Evolutionary conservation across 2,113 vertebrate genomes (phyloP).

Genomic region (Sphyrna mokarran): DNA sequence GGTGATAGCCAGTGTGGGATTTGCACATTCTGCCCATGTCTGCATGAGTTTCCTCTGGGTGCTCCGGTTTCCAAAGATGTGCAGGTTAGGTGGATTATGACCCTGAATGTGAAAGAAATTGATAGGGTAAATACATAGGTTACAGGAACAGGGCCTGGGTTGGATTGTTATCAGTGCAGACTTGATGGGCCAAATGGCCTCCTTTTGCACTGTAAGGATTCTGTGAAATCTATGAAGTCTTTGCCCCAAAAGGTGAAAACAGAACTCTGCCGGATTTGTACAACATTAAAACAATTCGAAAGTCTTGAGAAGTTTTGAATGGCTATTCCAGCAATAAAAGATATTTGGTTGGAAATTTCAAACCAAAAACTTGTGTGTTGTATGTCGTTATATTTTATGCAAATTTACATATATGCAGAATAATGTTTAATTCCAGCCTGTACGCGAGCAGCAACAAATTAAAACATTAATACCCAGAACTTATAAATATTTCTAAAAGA

Average conservation of each 20-base stretch:
- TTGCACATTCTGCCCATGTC: too few relatives aligned
- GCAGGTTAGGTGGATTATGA: too few relatives aligned
- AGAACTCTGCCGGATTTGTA: background rate
- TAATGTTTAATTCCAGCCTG: background rate
- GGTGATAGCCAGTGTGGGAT: too few relatives aligned
- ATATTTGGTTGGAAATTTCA: background rate
- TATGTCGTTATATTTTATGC: background rate
- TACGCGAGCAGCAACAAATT: background rate
- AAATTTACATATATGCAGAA: background rate
- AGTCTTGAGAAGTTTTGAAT: background rate
- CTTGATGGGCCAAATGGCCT: too few relatives aligned
- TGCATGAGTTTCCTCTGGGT: too few relatives aligned
- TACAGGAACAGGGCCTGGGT: too few relatives aligned
- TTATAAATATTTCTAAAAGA: background rate
- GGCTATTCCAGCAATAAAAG: background rate
- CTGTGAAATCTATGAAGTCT: too few relatives aligned
- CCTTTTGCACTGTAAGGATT: too few relatives aligned
- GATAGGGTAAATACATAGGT: too few relatives aligned
- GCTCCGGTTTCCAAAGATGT: background rate
- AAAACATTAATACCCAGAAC: background rate
- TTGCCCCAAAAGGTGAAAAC: background rate
- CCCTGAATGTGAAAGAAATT: too few relatives aligned
- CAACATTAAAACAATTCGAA: background rate
- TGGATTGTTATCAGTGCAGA: too few relatives aligned
- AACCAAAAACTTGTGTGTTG: background rate